phyloP scores from a whole-genome alignment of 2,888 invertebrate genomes.

The Luffia ferchaultella region DNA sequence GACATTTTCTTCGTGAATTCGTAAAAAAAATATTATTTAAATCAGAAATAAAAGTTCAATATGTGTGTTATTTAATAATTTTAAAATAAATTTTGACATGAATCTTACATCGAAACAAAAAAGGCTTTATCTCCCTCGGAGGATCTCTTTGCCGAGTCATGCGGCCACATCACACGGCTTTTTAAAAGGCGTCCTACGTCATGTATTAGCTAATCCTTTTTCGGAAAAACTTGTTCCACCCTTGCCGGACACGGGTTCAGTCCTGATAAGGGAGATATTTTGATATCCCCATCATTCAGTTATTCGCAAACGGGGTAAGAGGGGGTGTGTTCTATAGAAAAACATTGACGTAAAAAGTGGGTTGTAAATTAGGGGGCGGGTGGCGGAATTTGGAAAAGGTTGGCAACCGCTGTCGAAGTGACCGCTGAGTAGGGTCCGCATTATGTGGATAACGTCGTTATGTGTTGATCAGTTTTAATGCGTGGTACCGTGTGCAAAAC shows the following conservation, averaged over 20 bases:
- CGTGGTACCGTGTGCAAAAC: slow-evolving; percentile 15
- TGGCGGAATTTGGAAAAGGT: slow-evolving; percentile 43
- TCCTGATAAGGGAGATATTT: slow-evolving; percentile 58
- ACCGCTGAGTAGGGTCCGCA: slow-evolving; percentile 62
- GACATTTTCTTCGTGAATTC: no score
- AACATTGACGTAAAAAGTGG: slow-evolving; percentile 66
- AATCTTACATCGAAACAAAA: not conserved
- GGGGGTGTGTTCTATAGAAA: slow-evolving; percentile 47
- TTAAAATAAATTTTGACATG: no score
- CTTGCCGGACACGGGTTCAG: slow-evolving; percentile 19
- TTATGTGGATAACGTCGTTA: slow-evolving; percentile 62
- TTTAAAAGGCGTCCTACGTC: slow-evolving; percentile 33
- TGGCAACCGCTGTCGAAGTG: slow-evolving; percentile 60
- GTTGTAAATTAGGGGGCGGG: slow-evolving; percentile 42
- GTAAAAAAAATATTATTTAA: no score
- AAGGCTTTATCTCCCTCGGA: slow-evolving; percentile 2
- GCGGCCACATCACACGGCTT: slow-evolving; percentile 12
- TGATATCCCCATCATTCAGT: slow-evolving; percentile 60
- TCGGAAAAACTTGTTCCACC: slow-evolving; percentile 46
- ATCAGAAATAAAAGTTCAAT: no score
- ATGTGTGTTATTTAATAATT: no score
- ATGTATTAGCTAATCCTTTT: slow-evolving; percentile 50
- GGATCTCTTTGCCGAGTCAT: slow-evolving; percentile 20
- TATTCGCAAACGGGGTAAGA: slow-evolving; percentile 28
- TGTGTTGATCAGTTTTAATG: slow-evolving; percentile 67